Evolutionary conservation across 2,113 vertebrate species (phyloP), one percentile per base, ranked within the genome.

Genomic region (Catharus fuscescens): DNA sequence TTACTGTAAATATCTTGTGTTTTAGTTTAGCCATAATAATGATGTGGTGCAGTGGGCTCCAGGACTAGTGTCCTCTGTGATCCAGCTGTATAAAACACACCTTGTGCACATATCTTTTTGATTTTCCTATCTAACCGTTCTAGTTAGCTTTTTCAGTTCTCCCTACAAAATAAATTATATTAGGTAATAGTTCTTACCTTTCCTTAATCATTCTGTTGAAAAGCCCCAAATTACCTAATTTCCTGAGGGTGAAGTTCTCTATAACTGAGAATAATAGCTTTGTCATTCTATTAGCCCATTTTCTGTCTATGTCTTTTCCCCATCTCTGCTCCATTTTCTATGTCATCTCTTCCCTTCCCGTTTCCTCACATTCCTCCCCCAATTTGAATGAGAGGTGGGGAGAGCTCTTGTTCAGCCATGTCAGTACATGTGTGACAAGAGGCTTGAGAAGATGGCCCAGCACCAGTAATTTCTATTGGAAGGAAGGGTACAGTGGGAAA

Each of bases 311-410:
- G 24, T 4, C 40, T 83, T 95, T 96, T 94, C 62, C 48, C 32
- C 62, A 93, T 93, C 67, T 87, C 82, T 80, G 36, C 72, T 94
- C 38, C 9, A 64, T 80, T 34, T 90, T 95, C 64, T 88, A 40
- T 69, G 71, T 57, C 77, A 56, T 79, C 86, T 96, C 91, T 95
- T 94, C 32, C 62, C 11, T 77, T 96, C 96, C 91, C 67, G 28
- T 76, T 78, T 69, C 23, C 40, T 66, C 3, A 0, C 18, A 54
- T 56, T 91, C 31, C 11, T 67, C 24, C 8, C 21, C 3, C 56
- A n/a, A 52, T 29, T 38, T 60, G 52, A 78, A 44, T 18, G 56
- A 52, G 32, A 6, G 4, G 17, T 57, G 44, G 18, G 38, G 32
- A 62, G 47, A 42, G 23, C 10, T 87, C 78, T 71, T 45, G 25